Conservation (phyloP, 2,888 invertebrate species). For the Amorpha juglandis region DNA sequence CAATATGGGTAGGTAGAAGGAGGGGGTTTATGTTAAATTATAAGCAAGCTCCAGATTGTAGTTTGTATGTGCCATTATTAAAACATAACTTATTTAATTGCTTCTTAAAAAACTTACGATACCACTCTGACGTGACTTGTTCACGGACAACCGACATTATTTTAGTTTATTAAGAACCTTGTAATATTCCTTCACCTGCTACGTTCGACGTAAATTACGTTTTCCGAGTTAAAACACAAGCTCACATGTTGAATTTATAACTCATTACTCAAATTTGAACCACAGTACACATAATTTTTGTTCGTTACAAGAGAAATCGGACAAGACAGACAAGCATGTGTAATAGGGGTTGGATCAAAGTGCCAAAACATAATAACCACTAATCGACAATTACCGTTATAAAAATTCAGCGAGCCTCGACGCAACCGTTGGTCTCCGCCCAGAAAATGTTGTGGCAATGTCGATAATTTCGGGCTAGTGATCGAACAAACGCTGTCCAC, state of each 20-base stretch:
- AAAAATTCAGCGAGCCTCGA: constrained; percentile 60
- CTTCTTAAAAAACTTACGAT: not conserved
- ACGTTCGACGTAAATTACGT: constrained; percentile 12
- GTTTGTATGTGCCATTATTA: not conserved
- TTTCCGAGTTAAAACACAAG: not conserved
- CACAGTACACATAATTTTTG: constrained; percentile 33
- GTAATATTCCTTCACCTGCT: constrained; percentile 19
- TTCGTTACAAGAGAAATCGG: constrained; percentile 38
- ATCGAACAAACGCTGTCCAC: constrained; percentile 63
- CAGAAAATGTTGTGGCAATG: constrained; percentile 66
- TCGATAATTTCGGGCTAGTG: constrained; percentile 77
- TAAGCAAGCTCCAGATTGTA: not conserved
- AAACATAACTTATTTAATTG: not conserved
- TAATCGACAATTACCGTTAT: constrained; percentile 68
- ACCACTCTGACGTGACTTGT: not conserved
- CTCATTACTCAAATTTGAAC: constrained; percentile 14
- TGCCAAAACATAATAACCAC: constrained; percentile 63
- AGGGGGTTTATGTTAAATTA: not conserved
- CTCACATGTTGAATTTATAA: constrained; percentile 8
- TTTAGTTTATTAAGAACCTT: constrained; percentile 17
- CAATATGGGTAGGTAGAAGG: too few relatives aligned
- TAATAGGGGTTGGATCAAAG: constrained; percentile 40
- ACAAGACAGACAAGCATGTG: constrained; percentile 35
- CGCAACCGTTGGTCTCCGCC: constrained; percentile 75
- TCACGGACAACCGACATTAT: constrained; percentile 10